Evolutionary conservation across 2,113 vertebrate genomes (phyloP).

Genomic region (Coptodon rendalli): DNA sequence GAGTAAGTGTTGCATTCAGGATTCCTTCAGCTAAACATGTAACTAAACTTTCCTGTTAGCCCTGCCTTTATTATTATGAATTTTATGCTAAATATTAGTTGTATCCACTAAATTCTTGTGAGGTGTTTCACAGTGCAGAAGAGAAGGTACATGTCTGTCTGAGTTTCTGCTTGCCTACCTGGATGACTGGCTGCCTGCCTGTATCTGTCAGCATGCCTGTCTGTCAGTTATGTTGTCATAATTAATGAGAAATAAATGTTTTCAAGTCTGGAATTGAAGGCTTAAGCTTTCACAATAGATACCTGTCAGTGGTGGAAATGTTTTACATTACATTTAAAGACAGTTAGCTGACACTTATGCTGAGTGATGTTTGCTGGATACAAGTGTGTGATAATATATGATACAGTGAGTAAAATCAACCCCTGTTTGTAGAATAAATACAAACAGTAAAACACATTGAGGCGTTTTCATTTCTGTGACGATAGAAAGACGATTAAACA

Average conservation of each 20-base stretch:
- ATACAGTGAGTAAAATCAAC: neutral
- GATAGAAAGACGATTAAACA: neutral
- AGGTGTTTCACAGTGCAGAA: neutral
- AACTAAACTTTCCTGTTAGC: neutral
- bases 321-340: neutral
- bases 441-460: neutral
- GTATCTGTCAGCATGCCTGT: neutral
- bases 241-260: neutral
- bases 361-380: neutral
- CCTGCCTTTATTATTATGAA: neutral
- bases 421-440: neutral
- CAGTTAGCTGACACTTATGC: neutral
- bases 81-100: neutral
- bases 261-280: constrained; percentile 1
- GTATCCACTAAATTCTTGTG: neutral
- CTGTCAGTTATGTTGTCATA: neutral
- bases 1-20: neutral
- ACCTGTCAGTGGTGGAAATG: constrained; percentile 3
- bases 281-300: neutral
- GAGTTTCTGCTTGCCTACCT: neutral
- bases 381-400: neutral
- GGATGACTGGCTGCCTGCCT: neutral
- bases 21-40: neutral
- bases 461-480: neutral
- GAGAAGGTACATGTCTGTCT: neutral